phyloP scores from a whole-genome alignment of 1,140 invertebrate species.

The Metaphire vulgaris region DNA sequence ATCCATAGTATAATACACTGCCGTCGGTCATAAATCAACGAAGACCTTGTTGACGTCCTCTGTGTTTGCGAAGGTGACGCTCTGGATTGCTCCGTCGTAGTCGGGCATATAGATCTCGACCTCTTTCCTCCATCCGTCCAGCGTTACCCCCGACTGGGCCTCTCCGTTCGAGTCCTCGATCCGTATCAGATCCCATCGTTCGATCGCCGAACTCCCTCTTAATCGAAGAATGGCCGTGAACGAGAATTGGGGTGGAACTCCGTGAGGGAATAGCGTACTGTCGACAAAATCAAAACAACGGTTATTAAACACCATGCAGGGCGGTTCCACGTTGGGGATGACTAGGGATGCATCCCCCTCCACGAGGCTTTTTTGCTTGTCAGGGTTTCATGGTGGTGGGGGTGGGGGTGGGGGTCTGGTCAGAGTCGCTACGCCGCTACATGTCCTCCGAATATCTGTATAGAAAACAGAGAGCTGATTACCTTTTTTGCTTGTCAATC shows the following conservation, averaged over 20 bases:
- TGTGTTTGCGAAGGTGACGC: background rate
- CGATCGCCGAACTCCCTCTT: background rate
- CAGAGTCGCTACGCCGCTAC: no score
- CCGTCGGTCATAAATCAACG: background rate
- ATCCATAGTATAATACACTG: no score
- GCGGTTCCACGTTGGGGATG: no score
- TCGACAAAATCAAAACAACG: no score
- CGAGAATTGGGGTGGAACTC: background rate
- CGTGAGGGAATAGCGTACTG: background rate
- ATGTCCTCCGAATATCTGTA: no score
- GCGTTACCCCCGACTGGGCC: background rate
- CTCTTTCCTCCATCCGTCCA: background rate
- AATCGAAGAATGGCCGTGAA: background rate
- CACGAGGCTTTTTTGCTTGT: no score
- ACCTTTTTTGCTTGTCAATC: no score
- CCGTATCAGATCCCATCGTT: background rate
- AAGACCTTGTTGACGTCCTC: background rate
- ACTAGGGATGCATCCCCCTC: no score
- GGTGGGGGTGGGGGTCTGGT: no score
- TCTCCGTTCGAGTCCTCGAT: background rate
- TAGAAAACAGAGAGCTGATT: no score
- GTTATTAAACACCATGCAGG: no score
- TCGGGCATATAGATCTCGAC: background rate
- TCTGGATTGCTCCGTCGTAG: background rate
- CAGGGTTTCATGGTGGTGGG: no score